Evolutionary conservation across 2,113 vertebrate genomes (phyloP).

Genomic region (Cichladusa arquata): DNA sequence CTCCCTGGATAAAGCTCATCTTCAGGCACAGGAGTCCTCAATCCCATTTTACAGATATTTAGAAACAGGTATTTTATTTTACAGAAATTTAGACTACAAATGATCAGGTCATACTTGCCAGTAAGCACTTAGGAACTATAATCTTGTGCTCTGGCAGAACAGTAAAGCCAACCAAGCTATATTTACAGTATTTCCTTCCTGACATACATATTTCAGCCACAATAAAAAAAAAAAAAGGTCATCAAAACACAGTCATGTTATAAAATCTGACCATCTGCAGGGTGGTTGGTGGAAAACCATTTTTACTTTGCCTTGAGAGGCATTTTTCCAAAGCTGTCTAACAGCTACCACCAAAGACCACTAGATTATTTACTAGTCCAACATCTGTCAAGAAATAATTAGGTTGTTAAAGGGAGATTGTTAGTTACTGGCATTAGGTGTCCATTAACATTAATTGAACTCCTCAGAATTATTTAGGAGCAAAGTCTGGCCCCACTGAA

Average conservation of each 20-base stretch:
- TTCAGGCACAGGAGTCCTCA: background rate
- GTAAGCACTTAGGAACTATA: conserved; percentile 5
- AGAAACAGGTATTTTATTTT: background rate
- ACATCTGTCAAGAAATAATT: conserved; percentile 68
- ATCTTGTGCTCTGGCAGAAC: background rate
- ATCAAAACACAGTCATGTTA: conserved; percentile 25
- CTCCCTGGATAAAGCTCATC: background rate
- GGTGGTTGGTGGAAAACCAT: conserved; percentile 3
- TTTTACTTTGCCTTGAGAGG: conserved; percentile 28
- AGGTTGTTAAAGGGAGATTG: conserved; percentile 58
- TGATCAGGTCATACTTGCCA: background rate
- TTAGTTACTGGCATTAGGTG: conserved; percentile 42
- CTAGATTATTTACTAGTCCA: conserved; percentile 62
- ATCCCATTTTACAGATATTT: background rate
- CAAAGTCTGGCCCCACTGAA: conserved; percentile 42
- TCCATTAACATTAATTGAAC: conserved; percentile 65
- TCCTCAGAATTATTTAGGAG: conserved; percentile 64
- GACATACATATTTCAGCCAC: conserved; percentile 5
- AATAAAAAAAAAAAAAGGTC: background rate
- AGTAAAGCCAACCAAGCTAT: background rate
- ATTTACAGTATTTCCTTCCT: conserved; percentile 46
- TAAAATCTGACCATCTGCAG: conserved; percentile 57
- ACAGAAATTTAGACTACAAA: background rate
- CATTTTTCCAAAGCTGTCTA: conserved; percentile 48
- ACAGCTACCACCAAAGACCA: conserved; percentile 39